Conservation (phyloP, 2,113 vertebrate genomes). For the Cephalopholis sonnerati region DNA sequence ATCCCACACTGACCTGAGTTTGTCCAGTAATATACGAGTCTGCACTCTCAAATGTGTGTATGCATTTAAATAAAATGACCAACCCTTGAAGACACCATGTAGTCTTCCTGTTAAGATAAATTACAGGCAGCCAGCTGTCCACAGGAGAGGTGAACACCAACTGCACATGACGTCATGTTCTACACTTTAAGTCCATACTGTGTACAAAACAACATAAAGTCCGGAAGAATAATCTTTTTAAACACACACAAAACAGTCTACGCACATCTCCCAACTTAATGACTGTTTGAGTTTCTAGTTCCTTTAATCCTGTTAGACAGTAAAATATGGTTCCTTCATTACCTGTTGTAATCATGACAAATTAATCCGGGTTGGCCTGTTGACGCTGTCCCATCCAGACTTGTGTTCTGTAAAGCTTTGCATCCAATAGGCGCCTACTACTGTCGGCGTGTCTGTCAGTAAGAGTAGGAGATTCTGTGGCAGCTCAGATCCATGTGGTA, state of each 20-base stretch:
- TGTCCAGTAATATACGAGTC: not conserved
- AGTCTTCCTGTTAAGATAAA: not conserved
- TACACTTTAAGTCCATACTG: not conserved
- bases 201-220: slow-evolving; percentile 40
- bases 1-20: not conserved
- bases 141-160: slow-evolving; percentile 2
- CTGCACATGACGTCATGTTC: slow-evolving; percentile 20
- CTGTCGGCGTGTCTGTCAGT: slow-evolving; percentile 26
- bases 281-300: slow-evolving; percentile 39
- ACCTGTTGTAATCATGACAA: slow-evolving; percentile 75
- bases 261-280: slow-evolving; percentile 19
- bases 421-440: not conserved
- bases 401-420: not conserved
- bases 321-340: slow-evolving; percentile 50
- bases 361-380: slow-evolving; percentile 39
- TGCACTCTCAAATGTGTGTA: not conserved
- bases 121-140: not conserved
- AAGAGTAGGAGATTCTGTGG: slow-evolving; percentile 11
- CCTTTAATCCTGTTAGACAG: slow-evolving; percentile 33
- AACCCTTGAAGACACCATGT: too few species aligned
- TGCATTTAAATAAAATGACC: not conserved
- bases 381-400: slow-evolving; percentile 53
- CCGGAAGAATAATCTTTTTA: not conserved
- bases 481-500: slow-evolving; percentile 51
- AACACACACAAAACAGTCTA: not conserved